Base-by-base conservation (phyloP, 2,888 invertebrate species). In the Ophion ventricosus region DNA sequence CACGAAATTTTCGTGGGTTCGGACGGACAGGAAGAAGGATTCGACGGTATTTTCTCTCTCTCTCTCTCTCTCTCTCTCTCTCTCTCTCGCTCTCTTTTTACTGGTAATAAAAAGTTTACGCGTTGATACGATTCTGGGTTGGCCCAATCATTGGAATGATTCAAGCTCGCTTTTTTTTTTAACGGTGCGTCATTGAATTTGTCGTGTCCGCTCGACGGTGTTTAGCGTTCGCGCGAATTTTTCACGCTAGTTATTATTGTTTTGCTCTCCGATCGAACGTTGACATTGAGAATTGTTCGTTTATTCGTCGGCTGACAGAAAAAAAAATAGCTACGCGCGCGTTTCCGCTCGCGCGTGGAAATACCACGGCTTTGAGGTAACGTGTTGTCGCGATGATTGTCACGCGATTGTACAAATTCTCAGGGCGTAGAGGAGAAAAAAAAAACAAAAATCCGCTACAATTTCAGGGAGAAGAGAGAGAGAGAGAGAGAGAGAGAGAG, bases 391-490 rank as follows among this genome's bases (percentile, higher is more conserved):
- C 79, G 79, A 72, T 63, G 66, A 56, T 49, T 49, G 26, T 49
- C 26, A 49, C 26, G 20, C 59, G 35, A 79, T 70, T 83, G 82
- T 82, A 69, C 73, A 49, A 63, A 73, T 14, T 78, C 82, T 49
- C 73, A 43, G 49, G 61, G 73, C 82, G 78, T 82, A 29, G 78
- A 82, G 0, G 49, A 14, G 14, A 49, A 43, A 49, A 49, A 40
- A 49, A 14, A 49, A 49, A 49, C 49, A 49, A 49, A 49, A 49
- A 49, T 17, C 49, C 17, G 49, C 17, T 3, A 49, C 14, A 49
- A 49, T 49, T 49, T 17, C 49, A 17, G 7, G 7, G 35, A 35
- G 7, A 35, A 5, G 5, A 5, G 2, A 5, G 2, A 5, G 5
- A 5, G 29, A 29, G 29, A 29, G 29, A 29, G 29, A 29, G 29